phyloP scores from a whole-genome alignment of 1,140 invertebrate species.

The Plutomurus gul region DNA sequence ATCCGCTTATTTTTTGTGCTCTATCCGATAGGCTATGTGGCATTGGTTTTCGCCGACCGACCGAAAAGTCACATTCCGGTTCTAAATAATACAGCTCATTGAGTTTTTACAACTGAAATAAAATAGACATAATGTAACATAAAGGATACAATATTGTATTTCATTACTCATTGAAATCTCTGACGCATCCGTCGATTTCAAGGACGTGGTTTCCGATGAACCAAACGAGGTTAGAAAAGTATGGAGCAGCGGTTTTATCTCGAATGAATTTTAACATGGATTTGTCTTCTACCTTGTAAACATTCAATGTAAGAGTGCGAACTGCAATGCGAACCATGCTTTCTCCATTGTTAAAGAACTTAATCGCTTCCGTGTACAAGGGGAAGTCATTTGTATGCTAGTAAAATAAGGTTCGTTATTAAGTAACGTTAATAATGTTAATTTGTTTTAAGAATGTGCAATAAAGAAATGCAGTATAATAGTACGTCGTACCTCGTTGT shows the following conservation, averaged over 20 bases:
- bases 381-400: slow-evolving; percentile 99
- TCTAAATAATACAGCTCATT: no score
- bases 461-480: background rate
- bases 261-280: slow-evolving; percentile 95
- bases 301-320: slow-evolving; percentile 94
- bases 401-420: background rate
- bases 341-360: slow-evolving; percentile 98
- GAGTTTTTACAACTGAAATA: no score
- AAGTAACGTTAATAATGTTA: background rate
- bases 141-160: background rate
- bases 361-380: slow-evolving; percentile 97
- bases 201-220: slow-evolving; percentile 98
- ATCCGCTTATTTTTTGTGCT: no score
- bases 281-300: slow-evolving; percentile 91
- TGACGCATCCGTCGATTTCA: slow-evolving; percentile 91
- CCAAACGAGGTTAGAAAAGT: slow-evolving; percentile 99
- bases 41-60: no score
- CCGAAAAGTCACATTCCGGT: no score
- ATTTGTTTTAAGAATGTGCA: background rate
- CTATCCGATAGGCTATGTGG: no score
- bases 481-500: slow-evolving; percentile 82
- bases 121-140: no score
- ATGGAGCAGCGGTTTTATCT: slow-evolving; percentile 92
- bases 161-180: slow-evolving; percentile 89
- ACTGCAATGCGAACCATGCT: slow-evolving; percentile 99